phyloP scores from a whole-genome alignment of 2,797 vertebrate genomes.

The Mastacembelus armatus region DNA sequence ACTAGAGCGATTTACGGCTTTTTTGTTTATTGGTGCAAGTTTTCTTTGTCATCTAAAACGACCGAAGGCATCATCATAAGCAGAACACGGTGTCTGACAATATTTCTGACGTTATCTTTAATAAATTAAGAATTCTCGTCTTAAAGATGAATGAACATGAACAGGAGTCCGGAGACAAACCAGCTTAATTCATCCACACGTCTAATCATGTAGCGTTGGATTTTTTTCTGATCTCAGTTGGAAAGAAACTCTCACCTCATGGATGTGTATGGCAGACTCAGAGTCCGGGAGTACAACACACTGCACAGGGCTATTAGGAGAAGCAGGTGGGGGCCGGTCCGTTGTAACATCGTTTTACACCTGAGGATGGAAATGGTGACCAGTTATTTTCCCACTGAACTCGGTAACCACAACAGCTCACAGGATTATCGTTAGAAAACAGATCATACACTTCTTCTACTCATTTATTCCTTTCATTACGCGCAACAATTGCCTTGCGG shows the following conservation, averaged over 20 bases:
- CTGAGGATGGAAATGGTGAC: constrained; percentile 51
- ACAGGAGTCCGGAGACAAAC: background rate
- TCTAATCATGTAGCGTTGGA: background rate
- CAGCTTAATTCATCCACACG: background rate
- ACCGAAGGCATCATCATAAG: background rate
- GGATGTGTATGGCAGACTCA: constrained; percentile 88
- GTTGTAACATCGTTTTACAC: constrained; percentile 88
- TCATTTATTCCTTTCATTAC: too few species aligned
- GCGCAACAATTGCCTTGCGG: too few species aligned
- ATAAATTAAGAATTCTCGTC: background rate
- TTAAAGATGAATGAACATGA: background rate
- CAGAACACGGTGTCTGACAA: background rate
- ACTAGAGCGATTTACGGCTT: background rate
- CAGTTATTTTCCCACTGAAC: background rate
- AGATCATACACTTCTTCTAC: background rate
- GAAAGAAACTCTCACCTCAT: constrained; percentile 82
- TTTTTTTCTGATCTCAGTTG: accelerated
- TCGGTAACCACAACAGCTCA: too few species aligned
- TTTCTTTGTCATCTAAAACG: background rate
- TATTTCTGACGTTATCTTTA: background rate
- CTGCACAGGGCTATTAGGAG: constrained; percentile 87
- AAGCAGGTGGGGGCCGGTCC: constrained; percentile 88
- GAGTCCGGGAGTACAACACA: constrained; percentile 86
- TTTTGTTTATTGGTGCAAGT: background rate
- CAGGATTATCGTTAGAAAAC: background rate